A percentile compares a stretch with the other conserved stretches of the same genome.
Conservation (phyloP, 2,113 vertebrate species). For the Pseudorectes ferrugineus region DNA sequence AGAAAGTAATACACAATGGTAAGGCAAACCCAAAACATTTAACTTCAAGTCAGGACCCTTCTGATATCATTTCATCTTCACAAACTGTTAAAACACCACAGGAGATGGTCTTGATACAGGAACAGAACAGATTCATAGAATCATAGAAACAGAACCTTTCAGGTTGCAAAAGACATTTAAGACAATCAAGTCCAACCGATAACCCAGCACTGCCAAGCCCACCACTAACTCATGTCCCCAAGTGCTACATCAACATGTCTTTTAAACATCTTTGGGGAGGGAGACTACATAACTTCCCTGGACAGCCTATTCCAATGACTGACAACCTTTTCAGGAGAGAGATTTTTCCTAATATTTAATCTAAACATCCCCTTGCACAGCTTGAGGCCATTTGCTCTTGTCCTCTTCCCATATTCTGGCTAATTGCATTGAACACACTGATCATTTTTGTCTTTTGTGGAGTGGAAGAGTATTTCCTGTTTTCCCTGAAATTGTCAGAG, state of each 20-base stretch:
- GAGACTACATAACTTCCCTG: fast-evolving
- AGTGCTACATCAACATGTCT: fast-evolving
- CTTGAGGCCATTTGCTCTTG: neutral
- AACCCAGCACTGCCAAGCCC: neutral
- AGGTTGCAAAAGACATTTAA: neutral
- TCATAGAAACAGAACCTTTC: neutral
- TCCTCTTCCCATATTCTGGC: neutral
- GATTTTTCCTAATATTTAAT: neutral
- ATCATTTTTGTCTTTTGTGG: neutral
- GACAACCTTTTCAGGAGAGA: neutral
- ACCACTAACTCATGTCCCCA: neutral
- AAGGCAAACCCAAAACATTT: neutral
- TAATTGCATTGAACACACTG: neutral
- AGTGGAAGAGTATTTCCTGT: neutral
- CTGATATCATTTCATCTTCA: neutral
- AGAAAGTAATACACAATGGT: neutral
- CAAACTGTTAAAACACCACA: neutral
- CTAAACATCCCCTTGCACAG: neutral
- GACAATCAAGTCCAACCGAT: neutral
- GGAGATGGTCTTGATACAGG: neutral
- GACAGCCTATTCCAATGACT: neutral
- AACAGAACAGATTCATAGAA: neutral
- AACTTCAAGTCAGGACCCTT: neutral
- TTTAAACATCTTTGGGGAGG: neutral
- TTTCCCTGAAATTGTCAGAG: neutral